Conservation (phyloP, 2,113 vertebrate species). For the Eretmodus cyanostictus region DNA sequence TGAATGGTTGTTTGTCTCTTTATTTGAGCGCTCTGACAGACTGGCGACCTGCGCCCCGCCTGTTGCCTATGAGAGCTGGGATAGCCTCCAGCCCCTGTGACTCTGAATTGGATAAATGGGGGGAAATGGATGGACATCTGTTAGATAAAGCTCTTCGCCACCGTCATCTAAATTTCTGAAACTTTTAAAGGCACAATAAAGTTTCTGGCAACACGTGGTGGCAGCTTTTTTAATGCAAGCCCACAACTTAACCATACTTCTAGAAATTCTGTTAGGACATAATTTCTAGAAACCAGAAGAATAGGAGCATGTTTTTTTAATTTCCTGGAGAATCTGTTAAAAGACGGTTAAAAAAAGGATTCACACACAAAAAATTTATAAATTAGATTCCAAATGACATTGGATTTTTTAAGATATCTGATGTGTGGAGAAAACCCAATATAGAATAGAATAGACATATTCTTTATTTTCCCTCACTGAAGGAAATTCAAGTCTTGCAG, state of each 20-base stretch:
- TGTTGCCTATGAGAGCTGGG: background rate
- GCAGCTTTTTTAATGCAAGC: background rate
- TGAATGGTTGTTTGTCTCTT: background rate
- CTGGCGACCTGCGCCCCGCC: background rate
- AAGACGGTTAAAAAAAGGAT: background rate
- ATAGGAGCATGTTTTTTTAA: background rate
- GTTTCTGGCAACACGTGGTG: background rate
- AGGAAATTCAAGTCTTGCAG: background rate
- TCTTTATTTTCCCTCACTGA: background rate
- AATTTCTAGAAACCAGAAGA: background rate
- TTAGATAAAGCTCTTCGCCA: background rate
- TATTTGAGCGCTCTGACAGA: fast-evolving
- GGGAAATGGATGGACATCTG: background rate
- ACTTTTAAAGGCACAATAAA: fast-evolving
- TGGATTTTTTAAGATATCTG: background rate
- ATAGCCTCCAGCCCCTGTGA: background rate
- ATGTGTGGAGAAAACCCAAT: background rate
- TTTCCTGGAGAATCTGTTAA: background rate
- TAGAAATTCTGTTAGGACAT: background rate
- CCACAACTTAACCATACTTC: background rate
- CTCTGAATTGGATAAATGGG: background rate
- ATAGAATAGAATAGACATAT: background rate
- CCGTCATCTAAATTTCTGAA: background rate
- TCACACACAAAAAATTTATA: background rate
- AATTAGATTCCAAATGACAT: background rate